Percentiles rank a stretch among this genome's conserved stretches.
Evolutionary conservation across 2,113 vertebrate species (phyloP).

Genomic region (Alethe castanea): DNA sequence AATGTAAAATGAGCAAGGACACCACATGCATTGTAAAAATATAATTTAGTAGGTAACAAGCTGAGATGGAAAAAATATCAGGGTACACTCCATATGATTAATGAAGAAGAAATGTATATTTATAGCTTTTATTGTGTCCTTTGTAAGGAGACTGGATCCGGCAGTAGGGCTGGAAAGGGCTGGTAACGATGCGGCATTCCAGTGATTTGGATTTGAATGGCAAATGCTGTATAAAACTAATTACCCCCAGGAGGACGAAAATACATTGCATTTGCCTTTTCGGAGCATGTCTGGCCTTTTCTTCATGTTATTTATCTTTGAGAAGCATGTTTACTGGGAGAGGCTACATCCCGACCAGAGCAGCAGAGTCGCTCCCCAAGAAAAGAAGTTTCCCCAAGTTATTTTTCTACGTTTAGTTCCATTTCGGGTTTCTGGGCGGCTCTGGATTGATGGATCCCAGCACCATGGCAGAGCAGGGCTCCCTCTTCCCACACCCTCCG

Average conservation of each 20-base stretch:
- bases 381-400: not conserved
- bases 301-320: not conserved
- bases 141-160: not conserved
- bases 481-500: not conserved
- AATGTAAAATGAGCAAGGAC: not conserved
- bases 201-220: not conserved
- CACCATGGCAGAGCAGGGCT: not conserved
- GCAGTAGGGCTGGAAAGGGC: not conserved
- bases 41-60: not conserved
- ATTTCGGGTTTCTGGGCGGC: not conserved
- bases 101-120: not conserved
- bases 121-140: not conserved
- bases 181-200: not conserved
- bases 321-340: not conserved
- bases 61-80: not conserved
- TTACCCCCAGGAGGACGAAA: not conserved
- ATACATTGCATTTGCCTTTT: not conserved
- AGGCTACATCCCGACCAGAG: not conserved
- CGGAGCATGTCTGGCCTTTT: not conserved
- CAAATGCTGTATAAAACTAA: not conserved
- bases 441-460: not conserved
- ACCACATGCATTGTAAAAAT: not conserved
- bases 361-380: not conserved
- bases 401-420: rapidly evolving
- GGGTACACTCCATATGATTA: not conserved